These are phyloP conservation scores for Pseudorasbora parva DNA, from an alignment of 2,113 vertebrate genomes.

Conservation along the genomic window DNA sequence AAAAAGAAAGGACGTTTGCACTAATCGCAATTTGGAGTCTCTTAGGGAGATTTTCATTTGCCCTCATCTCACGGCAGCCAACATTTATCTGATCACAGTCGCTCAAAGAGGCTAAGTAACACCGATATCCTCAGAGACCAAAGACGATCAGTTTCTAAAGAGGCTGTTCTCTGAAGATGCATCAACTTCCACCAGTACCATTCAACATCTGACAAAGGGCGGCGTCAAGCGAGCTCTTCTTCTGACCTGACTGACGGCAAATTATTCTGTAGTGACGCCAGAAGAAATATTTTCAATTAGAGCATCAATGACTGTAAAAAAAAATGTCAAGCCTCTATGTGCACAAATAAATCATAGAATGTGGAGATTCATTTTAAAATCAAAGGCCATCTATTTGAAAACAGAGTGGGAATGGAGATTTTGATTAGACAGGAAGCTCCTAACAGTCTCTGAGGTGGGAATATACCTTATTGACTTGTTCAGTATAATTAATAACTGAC, in stretches of 20 bases:
- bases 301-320: conserved; percentile 22
- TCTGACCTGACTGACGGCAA: conserved; percentile 40
- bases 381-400: conserved; percentile 10
- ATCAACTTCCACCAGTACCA: conserved; percentile 25
- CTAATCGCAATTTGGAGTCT: conserved; percentile 19
- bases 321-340: conserved; percentile 4
- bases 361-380: conserved; percentile 21
- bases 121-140: neutral
- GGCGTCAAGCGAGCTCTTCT: conserved; percentile 23
- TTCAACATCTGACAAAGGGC: neutral
- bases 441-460: neutral
- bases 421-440: conserved; percentile 29
- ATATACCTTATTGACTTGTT: conserved; percentile 1
- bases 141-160: conserved; percentile 23
- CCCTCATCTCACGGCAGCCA: neutral
- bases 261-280: conserved; percentile 8
- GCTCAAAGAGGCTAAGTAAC: conserved; percentile 16
- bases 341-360: conserved; percentile 11
- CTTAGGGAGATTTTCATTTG: neutral
- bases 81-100: conserved; percentile 45
- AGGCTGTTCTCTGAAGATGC: conserved; percentile 32
- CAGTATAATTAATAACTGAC: conserved; percentile 7
- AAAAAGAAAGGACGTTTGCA: neutral
- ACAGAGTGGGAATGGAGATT: conserved; percentile 17
- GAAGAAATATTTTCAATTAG: conserved; percentile 44